These are phyloP conservation scores for Sporophila hypoxantha DNA, from an alignment of 2,113 vertebrate genomes.

Conservation along the genomic window DNA sequence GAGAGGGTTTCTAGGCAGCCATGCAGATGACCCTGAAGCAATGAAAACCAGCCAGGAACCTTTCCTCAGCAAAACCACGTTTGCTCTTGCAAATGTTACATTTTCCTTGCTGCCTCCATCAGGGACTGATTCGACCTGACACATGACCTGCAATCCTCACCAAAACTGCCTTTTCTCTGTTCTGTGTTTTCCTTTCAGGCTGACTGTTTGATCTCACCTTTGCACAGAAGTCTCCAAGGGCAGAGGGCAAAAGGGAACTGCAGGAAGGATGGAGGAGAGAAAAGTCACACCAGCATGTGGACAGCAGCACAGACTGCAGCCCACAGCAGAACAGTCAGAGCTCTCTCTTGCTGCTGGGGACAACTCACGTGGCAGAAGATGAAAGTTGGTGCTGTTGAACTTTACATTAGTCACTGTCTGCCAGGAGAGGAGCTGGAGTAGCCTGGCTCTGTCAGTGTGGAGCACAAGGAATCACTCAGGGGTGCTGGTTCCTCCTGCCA, in stretches of 20 bases:
- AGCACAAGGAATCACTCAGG: background rate
- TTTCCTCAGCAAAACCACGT: background rate
- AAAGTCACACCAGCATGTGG: slow-evolving; percentile 13
- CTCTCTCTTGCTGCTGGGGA: background rate
- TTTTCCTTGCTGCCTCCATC: background rate
- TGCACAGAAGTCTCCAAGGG: background rate
- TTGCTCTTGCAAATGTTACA: background rate
- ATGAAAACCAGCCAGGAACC: background rate
- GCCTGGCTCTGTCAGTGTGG: background rate
- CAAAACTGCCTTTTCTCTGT: slow-evolving; percentile 4
- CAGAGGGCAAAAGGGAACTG: slow-evolving; percentile 13
- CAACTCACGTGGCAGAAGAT: background rate
- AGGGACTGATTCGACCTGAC: background rate
- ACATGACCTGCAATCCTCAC: background rate
- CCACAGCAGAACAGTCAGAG: background rate
- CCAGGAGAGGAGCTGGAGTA: background rate
- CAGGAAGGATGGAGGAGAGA: background rate
- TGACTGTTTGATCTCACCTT: background rate
- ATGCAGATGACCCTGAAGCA: background rate
- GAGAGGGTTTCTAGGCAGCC: background rate
- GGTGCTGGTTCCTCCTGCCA: background rate
- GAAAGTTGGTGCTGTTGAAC: background rate
- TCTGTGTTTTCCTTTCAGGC: background rate
- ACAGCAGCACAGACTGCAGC: background rate
- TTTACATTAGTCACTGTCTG: background rate